Conservation (phyloP, 2,113 vertebrate genomes). For the Oncorhynchus nerka region DNA sequence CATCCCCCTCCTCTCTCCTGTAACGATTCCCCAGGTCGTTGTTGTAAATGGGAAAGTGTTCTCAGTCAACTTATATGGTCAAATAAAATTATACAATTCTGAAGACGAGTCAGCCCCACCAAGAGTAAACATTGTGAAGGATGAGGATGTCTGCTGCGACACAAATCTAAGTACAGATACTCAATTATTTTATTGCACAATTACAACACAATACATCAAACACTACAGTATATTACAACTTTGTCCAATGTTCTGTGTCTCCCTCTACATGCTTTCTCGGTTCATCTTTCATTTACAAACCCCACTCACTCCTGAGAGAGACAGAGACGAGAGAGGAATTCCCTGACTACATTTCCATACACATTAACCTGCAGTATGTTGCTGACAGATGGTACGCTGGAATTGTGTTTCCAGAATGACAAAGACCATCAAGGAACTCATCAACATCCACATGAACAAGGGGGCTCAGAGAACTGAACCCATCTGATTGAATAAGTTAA, state of each 20-base stretch:
- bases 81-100: too few species aligned
- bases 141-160: background rate
- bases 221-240: too few species aligned
- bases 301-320: background rate
- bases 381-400: background rate
- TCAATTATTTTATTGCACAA: background rate
- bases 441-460: background rate
- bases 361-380: background rate
- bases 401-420: background rate
- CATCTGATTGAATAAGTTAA: background rate
- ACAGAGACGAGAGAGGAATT: background rate
- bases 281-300: background rate
- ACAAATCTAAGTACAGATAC: background rate
- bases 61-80: too few species aligned
- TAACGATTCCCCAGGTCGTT: too few species aligned
- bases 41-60: too few species aligned
- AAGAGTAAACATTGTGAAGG: too few species aligned
- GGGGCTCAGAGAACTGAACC: too few species aligned
- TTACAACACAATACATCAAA: background rate
- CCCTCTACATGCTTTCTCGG: background rate
- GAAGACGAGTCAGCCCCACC: too few species aligned
- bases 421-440: background rate
- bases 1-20: too few species aligned
- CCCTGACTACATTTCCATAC: background rate
- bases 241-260: too few species aligned